Conservation (phyloP, 1,140 invertebrate genomes). For the Idris sp. region DNA sequence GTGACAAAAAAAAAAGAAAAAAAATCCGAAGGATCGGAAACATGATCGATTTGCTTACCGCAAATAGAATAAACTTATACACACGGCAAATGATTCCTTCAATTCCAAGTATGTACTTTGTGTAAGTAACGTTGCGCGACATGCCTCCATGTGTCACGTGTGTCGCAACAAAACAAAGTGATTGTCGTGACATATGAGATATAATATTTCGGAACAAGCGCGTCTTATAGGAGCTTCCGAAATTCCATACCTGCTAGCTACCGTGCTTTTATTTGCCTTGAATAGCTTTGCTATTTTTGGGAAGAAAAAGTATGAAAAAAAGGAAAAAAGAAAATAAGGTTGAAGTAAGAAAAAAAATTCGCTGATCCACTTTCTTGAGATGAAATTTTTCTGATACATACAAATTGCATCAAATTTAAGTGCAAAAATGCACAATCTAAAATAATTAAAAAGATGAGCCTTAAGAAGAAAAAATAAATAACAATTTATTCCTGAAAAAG, state of each 20-base stretch:
- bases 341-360: background rate
- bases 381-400: too few relatives aligned
- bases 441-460: too few relatives aligned
- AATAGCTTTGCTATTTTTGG: constrained; percentile 25
- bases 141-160: constrained; percentile 66
- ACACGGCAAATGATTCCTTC: constrained; percentile 57
- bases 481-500: too few relatives aligned
- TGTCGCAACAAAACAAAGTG: constrained; percentile 76
- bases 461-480: too few relatives aligned
- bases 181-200: constrained; percentile 76
- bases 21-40: constrained; percentile 5
- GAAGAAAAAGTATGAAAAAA: constrained; percentile 10
- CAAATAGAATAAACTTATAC: constrained; percentile 68
- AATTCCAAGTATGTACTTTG: constrained; percentile 64
- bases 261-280: constrained; percentile 40
- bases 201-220: constrained; percentile 64
- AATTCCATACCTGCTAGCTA: constrained; percentile 40
- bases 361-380: too few relatives aligned
- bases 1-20: constrained; percentile 7
- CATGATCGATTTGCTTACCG: constrained; percentile 42
- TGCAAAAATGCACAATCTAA: too few relatives aligned
- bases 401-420: too few relatives aligned
- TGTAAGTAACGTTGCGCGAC: constrained; percentile 49
- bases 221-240: constrained; percentile 35
- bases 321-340: background rate